Conservation (phyloP, 2,888 invertebrate species). For the Parnassius apollo region DNA sequence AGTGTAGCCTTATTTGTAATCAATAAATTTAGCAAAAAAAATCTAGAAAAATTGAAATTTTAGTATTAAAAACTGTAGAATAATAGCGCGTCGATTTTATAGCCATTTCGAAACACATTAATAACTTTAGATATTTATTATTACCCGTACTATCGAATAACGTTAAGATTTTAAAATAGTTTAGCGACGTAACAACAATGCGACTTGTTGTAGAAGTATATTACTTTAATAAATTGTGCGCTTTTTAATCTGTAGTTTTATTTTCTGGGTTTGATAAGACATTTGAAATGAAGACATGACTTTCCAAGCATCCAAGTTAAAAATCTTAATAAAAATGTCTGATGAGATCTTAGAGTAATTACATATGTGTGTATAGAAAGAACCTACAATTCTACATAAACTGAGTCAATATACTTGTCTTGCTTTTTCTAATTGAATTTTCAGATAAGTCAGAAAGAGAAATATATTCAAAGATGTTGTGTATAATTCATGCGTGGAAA, state of each 20-base stretch:
- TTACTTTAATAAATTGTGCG: conserved; percentile 59
- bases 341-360: too few relatives aligned
- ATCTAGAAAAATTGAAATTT: conserved; percentile 11
- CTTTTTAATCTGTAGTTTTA: conserved; percentile 47
- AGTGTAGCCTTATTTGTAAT: conserved; percentile 10
- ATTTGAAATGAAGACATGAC: too few relatives aligned
- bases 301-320: too few relatives aligned
- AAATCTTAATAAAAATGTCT: too few relatives aligned
- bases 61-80: conserved; percentile 20
- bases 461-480: too few relatives aligned
- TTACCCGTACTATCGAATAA: conserved; percentile 40
- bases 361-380: too few relatives aligned
- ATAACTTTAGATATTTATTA: conserved; percentile 16
- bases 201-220: conserved; percentile 45
- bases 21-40: conserved; percentile 2
- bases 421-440: too few relatives aligned
- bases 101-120: conserved; percentile 12
- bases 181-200: conserved; percentile 37
- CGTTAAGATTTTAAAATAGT: conserved; percentile 28
- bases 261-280: conserved; percentile 25
- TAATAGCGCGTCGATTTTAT: conserved; percentile 17
- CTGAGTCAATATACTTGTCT: too few relatives aligned
- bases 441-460: too few relatives aligned
- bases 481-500: too few relatives aligned
- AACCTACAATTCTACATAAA: too few relatives aligned